These are phyloP conservation scores for Orthonychiurus folsomi DNA, from an alignment of 2,888 invertebrate species.

Conservation along the genomic window DNA sequence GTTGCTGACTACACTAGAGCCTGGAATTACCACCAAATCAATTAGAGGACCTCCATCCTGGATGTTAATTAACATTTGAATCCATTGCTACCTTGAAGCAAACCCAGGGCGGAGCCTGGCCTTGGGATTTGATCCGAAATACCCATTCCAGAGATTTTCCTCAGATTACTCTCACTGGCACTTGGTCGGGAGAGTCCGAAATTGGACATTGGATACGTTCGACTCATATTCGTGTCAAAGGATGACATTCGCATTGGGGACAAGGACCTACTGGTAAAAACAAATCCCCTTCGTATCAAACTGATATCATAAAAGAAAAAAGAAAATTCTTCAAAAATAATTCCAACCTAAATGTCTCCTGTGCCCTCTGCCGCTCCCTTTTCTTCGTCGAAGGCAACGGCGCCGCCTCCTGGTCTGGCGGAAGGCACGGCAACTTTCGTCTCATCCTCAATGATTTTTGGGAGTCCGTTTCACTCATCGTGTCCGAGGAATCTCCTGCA, in stretches of 20 bases:
- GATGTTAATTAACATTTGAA: background rate
- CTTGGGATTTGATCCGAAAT: slow-evolving; percentile 43
- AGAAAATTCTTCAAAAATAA: too few relatives aligned
- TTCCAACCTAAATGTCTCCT: slow-evolving; percentile 42
- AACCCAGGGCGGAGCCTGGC: slow-evolving; percentile 46
- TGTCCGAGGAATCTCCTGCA: slow-evolving; percentile 47
- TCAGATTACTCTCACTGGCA: slow-evolving; percentile 47
- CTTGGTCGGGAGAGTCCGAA: slow-evolving; percentile 45
- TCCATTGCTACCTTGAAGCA: slow-evolving; percentile 43
- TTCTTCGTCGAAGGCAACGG: slow-evolving; percentile 45
- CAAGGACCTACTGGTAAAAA: slow-evolving; percentile 40
- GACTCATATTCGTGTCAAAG: slow-evolving; percentile 33
- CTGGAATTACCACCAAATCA: slow-evolving; percentile 38
- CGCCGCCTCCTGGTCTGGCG: slow-evolving; percentile 47
- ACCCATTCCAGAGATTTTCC: slow-evolving; percentile 42
- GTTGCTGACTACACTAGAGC: slow-evolving; percentile 45
- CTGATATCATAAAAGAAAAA: too few relatives aligned
- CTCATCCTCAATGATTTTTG: slow-evolving; percentile 47
- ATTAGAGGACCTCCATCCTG: background rate
- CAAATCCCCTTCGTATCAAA: too few relatives aligned
- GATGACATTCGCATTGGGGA: slow-evolving; percentile 43
- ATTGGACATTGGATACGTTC: slow-evolving; percentile 41
- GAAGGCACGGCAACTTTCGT: slow-evolving; percentile 47
- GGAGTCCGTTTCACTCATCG: slow-evolving; percentile 48
- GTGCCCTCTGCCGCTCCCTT: slow-evolving; percentile 43